Conservation (phyloP, 2,113 vertebrate species). For the Xerus inauris region DNA sequence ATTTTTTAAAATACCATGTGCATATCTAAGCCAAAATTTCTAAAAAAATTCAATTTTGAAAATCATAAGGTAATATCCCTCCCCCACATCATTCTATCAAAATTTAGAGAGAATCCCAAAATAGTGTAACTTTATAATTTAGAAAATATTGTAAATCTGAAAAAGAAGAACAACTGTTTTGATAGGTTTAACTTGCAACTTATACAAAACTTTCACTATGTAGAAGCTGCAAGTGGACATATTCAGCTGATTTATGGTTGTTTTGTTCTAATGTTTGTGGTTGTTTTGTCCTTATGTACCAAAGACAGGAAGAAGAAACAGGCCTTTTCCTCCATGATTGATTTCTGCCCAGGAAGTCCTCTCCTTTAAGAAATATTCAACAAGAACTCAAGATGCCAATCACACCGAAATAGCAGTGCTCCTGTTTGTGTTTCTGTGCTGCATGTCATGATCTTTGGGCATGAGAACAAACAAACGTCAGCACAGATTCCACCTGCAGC, state of each 20-base stretch:
- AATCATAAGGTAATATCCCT: neutral
- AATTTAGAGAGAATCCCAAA: neutral
- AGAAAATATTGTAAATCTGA: constrained; percentile 10
- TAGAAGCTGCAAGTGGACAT: neutral
- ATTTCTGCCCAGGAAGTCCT: constrained; percentile 56
- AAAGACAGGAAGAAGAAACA: neutral
- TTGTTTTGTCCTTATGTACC: neutral
- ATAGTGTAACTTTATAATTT: neutral
- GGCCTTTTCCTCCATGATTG: neutral
- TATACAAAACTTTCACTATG: neutral
- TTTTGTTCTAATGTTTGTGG: neutral
- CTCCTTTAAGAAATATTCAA: constrained; percentile 41
- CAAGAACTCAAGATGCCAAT: constrained; percentile 64
- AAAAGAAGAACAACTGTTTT: neutral
- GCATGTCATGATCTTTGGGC: constrained; percentile 27
- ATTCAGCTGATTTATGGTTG: neutral
- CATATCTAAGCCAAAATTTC: neutral
- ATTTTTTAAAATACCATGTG: no score
- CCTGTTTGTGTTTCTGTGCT: neutral
- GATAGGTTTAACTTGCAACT: neutral
- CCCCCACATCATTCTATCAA: neutral
- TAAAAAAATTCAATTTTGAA: neutral
- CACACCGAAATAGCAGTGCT: constrained; percentile 62
- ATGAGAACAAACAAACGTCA: constrained; percentile 29
- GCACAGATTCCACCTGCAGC: constrained; percentile 31